These are phyloP conservation scores for Chymomyza costata DNA, from an alignment of 1,140 invertebrate species.

Conservation along the genomic window DNA sequence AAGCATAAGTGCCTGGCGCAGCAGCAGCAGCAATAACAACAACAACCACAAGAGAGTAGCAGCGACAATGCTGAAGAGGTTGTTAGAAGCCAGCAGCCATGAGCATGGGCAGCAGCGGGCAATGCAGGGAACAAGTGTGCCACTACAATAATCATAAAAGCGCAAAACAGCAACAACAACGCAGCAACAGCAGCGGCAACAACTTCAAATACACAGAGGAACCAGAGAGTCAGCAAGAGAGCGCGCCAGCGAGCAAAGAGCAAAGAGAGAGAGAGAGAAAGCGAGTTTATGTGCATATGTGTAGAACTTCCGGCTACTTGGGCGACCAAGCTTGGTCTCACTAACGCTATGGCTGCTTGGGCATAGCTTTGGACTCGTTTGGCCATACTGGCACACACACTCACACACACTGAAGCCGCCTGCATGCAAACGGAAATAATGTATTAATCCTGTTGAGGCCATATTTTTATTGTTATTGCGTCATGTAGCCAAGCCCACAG, in stretches of 20 bases:
- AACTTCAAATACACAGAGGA: conserved; percentile 1
- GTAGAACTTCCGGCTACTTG: neutral
- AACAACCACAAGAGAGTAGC: conserved; percentile 15
- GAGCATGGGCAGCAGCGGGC: conserved; percentile 16
- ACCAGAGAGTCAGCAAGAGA: conserved; percentile 15
- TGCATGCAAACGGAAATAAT: conserved; percentile 59
- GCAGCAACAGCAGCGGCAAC: conserved; percentile 15
- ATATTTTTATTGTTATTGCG: conserved; percentile 72
- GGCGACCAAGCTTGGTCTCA: no score
- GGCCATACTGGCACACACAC: neutral
- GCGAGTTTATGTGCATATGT: neutral
- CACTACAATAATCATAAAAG: conserved; percentile 73
- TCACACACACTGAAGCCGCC: conserved; percentile 9
- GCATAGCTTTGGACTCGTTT: neutral
- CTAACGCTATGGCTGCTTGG: no score
- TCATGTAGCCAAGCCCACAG: no score
- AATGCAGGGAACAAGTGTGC: conserved; percentile 27
- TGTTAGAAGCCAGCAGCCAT: no score
- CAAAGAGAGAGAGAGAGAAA: no score
- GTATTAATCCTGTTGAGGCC: conserved; percentile 74
- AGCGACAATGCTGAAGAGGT: no score
- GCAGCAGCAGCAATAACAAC: neutral
- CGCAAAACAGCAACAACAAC: conserved; percentile 46
- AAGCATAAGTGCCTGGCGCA: conserved; percentile 53
- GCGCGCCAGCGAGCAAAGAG: conserved; percentile 25